These are phyloP conservation scores for Nebria brevicollis DNA, from an alignment of 2,888 invertebrate genomes.

Conservation along the genomic window DNA sequence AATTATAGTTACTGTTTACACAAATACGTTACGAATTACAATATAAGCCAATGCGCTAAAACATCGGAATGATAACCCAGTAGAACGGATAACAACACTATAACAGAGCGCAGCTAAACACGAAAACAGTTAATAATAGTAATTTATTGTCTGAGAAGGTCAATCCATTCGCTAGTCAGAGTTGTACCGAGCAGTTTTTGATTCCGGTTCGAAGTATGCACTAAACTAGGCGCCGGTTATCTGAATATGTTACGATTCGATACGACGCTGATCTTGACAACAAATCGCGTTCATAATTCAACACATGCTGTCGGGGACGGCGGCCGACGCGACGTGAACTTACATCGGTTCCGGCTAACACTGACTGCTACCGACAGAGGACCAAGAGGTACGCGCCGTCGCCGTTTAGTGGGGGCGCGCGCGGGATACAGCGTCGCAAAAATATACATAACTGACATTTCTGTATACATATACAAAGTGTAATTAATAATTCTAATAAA, in stretches of 20 bases:
- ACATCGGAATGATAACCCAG: background rate
- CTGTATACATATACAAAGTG: background rate
- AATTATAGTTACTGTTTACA: too few relatives aligned
- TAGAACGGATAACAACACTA: background rate
- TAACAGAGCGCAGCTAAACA: slow-evolving; percentile 8
- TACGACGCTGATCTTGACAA: background rate
- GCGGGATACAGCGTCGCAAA: background rate
- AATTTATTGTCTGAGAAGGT: slow-evolving; percentile 25
- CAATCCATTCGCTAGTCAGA: background rate
- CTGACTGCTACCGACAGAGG: slow-evolving; percentile 36
- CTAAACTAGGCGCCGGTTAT: background rate
- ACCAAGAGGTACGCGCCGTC: slow-evolving; percentile 16
- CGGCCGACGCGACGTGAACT: slow-evolving; percentile 31
- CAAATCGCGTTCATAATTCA: slow-evolving; percentile 20
- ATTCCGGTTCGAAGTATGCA: background rate
- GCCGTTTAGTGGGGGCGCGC: background rate
- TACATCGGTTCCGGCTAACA: slow-evolving; percentile 34
- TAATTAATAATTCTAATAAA: background rate
- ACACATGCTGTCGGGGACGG: slow-evolving; percentile 33
- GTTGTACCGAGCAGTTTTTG: background rate
- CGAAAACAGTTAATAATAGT: slow-evolving; percentile 26
- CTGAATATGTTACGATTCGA: background rate
- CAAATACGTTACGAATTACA: too few relatives aligned
- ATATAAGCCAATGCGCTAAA: background rate
- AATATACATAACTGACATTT: background rate